Percentiles rank a stretch among this genome's conserved stretches.
Conservation (phyloP, 2,113 vertebrate species). For the Passerina amoena region DNA sequence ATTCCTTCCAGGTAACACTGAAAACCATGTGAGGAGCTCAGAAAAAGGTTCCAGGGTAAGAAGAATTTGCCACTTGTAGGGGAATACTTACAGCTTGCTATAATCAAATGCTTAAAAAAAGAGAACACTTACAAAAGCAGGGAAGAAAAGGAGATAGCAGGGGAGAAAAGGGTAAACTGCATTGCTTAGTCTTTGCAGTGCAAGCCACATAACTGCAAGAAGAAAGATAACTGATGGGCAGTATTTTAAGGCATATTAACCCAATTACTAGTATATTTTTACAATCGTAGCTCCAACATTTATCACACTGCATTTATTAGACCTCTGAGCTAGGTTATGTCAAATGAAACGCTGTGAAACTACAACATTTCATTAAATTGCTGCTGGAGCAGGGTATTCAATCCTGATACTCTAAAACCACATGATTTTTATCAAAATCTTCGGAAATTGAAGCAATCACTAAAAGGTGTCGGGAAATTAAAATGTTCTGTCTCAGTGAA, state of each 20-base stretch:
- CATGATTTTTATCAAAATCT: slow-evolving; percentile 94
- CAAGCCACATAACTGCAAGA: slow-evolving; percentile 60
- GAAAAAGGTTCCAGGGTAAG: neutral
- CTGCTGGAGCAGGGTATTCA: slow-evolving; percentile 77
- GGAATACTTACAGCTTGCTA: neutral
- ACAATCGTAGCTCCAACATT: slow-evolving; percentile 87
- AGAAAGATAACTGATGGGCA: slow-evolving; percentile 90
- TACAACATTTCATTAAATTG: slow-evolving; percentile 83
- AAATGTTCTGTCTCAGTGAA: slow-evolving; percentile 87
- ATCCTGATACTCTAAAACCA: slow-evolving; percentile 83
- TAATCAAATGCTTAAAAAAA: neutral
- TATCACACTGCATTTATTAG: slow-evolving; percentile 84
- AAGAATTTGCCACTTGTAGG: neutral
- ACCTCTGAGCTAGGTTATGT: slow-evolving; percentile 84
- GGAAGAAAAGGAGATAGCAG: neutral
- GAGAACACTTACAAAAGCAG: neutral
- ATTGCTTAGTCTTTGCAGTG: slow-evolving; percentile 47
- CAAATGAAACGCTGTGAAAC: slow-evolving; percentile 78
- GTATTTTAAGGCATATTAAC: slow-evolving; percentile 99
- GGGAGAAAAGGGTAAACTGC: slow-evolving; percentile 25
- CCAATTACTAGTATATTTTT: slow-evolving; percentile 98
- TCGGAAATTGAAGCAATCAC: slow-evolving; percentile 95
- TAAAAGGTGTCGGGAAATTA: slow-evolving; percentile 92
- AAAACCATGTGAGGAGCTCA: neutral
- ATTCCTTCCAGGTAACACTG: neutral